Conservation (phyloP, 1,140 invertebrate genomes). For the Charaxes varanes region DNA sequence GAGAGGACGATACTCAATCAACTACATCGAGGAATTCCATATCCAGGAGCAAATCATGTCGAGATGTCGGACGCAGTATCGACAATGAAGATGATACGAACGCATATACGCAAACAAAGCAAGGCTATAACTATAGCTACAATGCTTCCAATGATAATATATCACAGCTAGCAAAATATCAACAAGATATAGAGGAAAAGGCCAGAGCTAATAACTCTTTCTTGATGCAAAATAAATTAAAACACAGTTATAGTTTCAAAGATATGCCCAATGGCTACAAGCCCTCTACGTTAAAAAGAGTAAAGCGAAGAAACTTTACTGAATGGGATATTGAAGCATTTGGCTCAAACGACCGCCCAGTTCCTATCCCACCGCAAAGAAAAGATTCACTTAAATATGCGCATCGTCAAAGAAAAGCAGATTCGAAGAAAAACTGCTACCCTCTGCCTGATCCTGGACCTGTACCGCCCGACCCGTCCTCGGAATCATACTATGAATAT, state of each 20-base stretch:
- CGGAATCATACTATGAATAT: constrained; percentile 72
- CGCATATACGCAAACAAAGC: constrained; percentile 41
- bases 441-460: constrained; percentile 59
- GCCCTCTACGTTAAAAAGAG: constrained; percentile 72
- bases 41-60: constrained; percentile 69
- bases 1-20: constrained; percentile 43
- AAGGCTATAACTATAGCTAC: constrained; percentile 35
- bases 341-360: constrained; percentile 51
- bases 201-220: constrained; percentile 67
- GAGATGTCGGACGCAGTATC: constrained; percentile 57
- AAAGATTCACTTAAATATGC: constrained; percentile 71
- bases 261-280: constrained; percentile 75
- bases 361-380: constrained; percentile 57
- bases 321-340: constrained; percentile 73
- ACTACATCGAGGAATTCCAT: constrained; percentile 57
- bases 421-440: constrained; percentile 59
- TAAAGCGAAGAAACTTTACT: constrained; percentile 70
- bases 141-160: constrained; percentile 64
- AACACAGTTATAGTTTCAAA: constrained; percentile 74
- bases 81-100: constrained; percentile 44
- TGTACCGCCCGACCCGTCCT: constrained; percentile 59
- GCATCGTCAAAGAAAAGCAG: constrained; percentile 63
- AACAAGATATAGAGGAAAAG: constrained; percentile 76
- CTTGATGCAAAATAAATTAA: constrained; percentile 65
- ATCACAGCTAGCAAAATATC: constrained; percentile 76